These are phyloP conservation scores for Drosophila colorata DNA, from an alignment of 2,888 invertebrate species.

Conservation along the genomic window DNA sequence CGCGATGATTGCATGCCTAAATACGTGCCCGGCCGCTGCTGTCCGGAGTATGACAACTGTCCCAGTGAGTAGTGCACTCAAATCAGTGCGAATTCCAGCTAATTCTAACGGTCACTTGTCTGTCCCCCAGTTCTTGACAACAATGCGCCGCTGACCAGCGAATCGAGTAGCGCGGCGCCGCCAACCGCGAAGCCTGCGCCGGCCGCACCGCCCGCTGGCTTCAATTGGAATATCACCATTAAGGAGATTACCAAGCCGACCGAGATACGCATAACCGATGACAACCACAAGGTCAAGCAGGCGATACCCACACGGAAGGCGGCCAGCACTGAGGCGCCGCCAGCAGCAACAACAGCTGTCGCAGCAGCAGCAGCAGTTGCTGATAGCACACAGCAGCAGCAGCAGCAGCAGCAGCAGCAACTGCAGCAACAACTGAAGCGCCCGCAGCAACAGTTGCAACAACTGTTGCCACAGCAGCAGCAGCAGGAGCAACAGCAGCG, in stretches of 20 bases:
- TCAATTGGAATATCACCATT: conserved; percentile 84
- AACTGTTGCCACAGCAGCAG: conserved; percentile 7
- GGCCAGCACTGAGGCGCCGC: conserved; percentile 53
- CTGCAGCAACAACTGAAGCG: conserved; percentile 28
- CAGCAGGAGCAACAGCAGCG: conserved; percentile 23
- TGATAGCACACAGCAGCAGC: conserved; percentile 23
- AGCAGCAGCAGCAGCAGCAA: conserved; percentile 26
- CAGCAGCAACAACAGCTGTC: conserved; percentile 31
- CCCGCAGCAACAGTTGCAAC: conserved; percentile 21
- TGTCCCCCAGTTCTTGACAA: conserved; percentile 61
- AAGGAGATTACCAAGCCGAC: conserved; percentile 85
- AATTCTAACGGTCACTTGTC: conserved; percentile 1
- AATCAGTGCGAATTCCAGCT: conserved; percentile 15
- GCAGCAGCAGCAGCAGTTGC: conserved; percentile 14
- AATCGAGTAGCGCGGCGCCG: conserved; percentile 32
- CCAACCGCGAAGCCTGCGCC: conserved; percentile 47
- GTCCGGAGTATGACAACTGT: conserved; percentile 93
- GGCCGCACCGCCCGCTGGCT: conserved; percentile 47
- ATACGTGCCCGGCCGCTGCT: conserved; percentile 90
- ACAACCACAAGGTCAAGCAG: conserved; percentile 72
- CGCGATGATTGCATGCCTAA: conserved; percentile 91
- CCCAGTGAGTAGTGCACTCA: conserved; percentile 86
- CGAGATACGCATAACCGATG: conserved; percentile 84
- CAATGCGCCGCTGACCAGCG: conserved; percentile 61
- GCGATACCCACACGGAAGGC: conserved; percentile 76